Evolutionary conservation across 2,113 vertebrate species (phyloP).

Genomic region (Triplophysa siluroides): DNA sequence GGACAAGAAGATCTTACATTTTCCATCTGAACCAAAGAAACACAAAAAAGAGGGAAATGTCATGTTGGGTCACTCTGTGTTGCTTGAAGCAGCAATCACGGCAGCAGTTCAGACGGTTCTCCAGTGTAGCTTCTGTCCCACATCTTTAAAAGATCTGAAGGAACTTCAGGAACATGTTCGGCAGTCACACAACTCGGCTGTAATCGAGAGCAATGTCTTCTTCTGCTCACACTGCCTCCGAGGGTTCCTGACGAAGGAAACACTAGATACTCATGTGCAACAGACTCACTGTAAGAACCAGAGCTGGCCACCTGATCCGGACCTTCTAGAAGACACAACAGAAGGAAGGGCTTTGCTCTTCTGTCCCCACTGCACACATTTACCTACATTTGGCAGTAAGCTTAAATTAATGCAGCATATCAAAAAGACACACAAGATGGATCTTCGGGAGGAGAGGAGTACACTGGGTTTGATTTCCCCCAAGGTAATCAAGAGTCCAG

Average conservation of each 20-base stretch:
- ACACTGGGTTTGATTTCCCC: constrained; percentile 85
- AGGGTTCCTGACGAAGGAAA: constrained; percentile 97
- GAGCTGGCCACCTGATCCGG: constrained; percentile 91
- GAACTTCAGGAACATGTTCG: constrained; percentile 97
- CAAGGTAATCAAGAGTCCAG: constrained; percentile 84
- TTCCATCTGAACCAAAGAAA: not conserved
- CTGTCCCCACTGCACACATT: constrained; percentile 98
- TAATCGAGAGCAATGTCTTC: constrained; percentile 97
- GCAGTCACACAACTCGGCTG: constrained; percentile 90
- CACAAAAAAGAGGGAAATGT: constrained; percentile 23
- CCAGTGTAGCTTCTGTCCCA: constrained; percentile 98
- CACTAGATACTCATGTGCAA: constrained; percentile 94
- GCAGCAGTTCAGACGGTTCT: constrained; percentile 81
- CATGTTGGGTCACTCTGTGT: not conserved
- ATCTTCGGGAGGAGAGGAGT: constrained; percentile 88
- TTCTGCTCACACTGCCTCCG: constrained; percentile 99
- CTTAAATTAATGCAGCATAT: constrained; percentile 97
- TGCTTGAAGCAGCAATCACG: constrained; percentile 31
- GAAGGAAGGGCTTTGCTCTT: constrained; percentile 91
- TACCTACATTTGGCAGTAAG: constrained; percentile 95
- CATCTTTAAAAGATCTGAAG: constrained; percentile 92
- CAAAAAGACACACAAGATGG: constrained; percentile 98
- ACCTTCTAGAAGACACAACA: constrained; percentile 83
- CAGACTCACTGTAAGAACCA: constrained; percentile 94
- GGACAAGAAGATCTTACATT: not conserved